These are phyloP conservation scores for Drosophila obscura DNA, from an alignment of 1,140 invertebrate genomes.

Conservation along the genomic window DNA sequence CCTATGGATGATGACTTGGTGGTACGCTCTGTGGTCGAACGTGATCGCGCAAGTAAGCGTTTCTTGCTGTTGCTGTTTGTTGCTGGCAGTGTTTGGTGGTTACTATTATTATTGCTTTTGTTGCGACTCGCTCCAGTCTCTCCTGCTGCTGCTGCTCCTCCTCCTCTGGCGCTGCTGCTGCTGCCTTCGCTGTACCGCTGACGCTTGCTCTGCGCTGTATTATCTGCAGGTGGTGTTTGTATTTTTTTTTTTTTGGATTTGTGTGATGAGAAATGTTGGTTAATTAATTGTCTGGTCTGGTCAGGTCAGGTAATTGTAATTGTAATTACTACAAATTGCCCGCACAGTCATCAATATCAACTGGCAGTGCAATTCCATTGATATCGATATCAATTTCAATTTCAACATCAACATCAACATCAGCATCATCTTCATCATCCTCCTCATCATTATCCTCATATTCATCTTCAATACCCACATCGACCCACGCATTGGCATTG, in stretches of 20 bases:
- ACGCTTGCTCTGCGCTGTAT: conserved; percentile 49
- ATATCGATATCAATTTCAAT: conserved; percentile 27
- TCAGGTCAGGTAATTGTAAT: no score
- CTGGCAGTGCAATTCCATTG: conserved; percentile 53
- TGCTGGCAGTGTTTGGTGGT: conserved; percentile 73
- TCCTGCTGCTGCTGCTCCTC: conserved; percentile 26
- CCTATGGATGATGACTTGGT: no score
- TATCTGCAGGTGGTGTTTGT: conserved; percentile 29
- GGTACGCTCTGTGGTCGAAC: neutral
- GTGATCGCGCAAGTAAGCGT: conserved; percentile 26
- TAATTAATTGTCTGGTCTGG: conserved; percentile 23
- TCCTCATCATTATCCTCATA: conserved; percentile 33
- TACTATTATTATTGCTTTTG: conserved; percentile 79
- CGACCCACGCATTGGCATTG: conserved; percentile 52
- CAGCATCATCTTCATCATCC: conserved; percentile 50
- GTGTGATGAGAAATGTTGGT: conserved; percentile 4
- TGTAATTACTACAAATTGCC: conserved; percentile 38
- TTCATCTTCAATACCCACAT: conserved; percentile 54
- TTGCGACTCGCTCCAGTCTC: conserved; percentile 51
- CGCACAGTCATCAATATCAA: conserved; percentile 52
- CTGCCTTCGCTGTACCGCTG: conserved; percentile 66
- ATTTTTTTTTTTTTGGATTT: neutral
- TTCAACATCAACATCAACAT: conserved; percentile 34
- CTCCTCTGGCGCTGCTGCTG: conserved; percentile 21
- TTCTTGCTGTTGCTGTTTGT: conserved; percentile 52